Percentiles rank a stretch among this genome's conserved stretches.
Evolutionary conservation across 1,140 invertebrate genomes (phyloP).

Genomic region (Nymphalis io): DNA sequence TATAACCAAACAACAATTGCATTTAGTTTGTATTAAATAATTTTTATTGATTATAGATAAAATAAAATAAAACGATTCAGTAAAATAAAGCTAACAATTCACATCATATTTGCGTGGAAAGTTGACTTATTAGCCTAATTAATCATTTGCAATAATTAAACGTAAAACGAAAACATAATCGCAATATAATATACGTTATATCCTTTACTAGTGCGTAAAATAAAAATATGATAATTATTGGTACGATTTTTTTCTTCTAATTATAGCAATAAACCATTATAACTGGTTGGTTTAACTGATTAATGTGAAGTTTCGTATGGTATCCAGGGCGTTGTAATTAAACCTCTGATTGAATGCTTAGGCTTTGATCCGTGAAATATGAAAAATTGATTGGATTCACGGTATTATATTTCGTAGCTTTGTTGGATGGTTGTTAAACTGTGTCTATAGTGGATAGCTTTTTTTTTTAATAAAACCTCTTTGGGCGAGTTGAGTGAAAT

Average conservation of each 20-base stretch:
- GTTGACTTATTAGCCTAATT: conserved; percentile 7
- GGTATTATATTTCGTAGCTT: not conserved
- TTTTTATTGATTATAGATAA: too few species aligned
- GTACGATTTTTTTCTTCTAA: not conserved
- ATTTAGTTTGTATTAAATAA: too few species aligned
- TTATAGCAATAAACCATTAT: conserved; percentile 6
- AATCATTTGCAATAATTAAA: conserved; percentile 4
- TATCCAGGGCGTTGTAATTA: conserved; percentile 28
- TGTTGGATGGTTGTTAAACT: not conserved
- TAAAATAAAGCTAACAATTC: too few species aligned
- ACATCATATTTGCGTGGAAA: not conserved
- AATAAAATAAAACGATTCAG: too few species aligned
- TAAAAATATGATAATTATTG: conserved; percentile 5
- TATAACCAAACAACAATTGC: too few species aligned
- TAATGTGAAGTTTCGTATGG: conserved; percentile 21
- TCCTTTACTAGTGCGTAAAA: conserved; percentile 13
- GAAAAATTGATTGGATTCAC: conserved; percentile 9
- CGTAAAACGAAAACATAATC: not conserved
- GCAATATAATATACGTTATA: not conserved
- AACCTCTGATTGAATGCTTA: conserved; percentile 9
- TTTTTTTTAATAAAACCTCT: too few species aligned
- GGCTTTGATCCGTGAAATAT: conserved; percentile 17
- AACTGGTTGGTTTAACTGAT: conserved; percentile 22
- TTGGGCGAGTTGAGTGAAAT: too few species aligned
- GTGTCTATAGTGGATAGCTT: not conserved